Evolutionary conservation across 1,140 invertebrate genomes (phyloP), one percentile per base, ranked within the genome.

Genomic region (Apis mellifera): DNA sequence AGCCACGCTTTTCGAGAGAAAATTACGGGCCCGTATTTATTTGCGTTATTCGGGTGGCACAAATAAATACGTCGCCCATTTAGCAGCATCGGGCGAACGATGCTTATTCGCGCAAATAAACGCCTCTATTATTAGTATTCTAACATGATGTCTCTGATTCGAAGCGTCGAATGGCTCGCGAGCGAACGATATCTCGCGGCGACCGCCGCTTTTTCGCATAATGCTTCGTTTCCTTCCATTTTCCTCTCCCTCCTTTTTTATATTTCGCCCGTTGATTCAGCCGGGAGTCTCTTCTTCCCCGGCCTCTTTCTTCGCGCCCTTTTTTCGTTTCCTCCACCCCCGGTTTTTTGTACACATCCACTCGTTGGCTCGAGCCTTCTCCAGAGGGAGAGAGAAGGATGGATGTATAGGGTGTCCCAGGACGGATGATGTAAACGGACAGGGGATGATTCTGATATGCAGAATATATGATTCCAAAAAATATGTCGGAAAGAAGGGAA

Each of bases 71-170:
- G 48, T 23, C 62, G 79, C 21, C 26, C 55, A 62, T 32, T 75
- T 68, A 69, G 52, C 62, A 15, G 52, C 62, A 15, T n/a, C n/a
- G 23, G 64, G n/a, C 15, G 55, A 69, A 76, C 62, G 48, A 55
- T 32, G 55, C 42, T 59, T 76, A 55, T n/a, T 69, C 65, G 64
- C 60, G 65, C 74, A 76, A 77, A 82, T 70, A 82, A 82, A 50
- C 74, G 17, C 17, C 65, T 76, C 73, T 77, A 70, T 70, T 77
- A 82, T 77, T 82, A 82, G 80, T 77, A 77, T 77, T 64, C 80
- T 62, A 77, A 82, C 73, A 54, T 77, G 57, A 54, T 26, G 80
- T 64, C 65, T 78, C 80, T 70, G 78, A 75, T 83, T 82, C 32
- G 79, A 85, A 75, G 79, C 73, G 73, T 74, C 82, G 60, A 78